Percentiles rank a stretch among this genome's conserved stretches.
phyloP scores from a whole-genome alignment of 2,113 vertebrate genomes.

The Aldabrachelys gigantea region DNA sequence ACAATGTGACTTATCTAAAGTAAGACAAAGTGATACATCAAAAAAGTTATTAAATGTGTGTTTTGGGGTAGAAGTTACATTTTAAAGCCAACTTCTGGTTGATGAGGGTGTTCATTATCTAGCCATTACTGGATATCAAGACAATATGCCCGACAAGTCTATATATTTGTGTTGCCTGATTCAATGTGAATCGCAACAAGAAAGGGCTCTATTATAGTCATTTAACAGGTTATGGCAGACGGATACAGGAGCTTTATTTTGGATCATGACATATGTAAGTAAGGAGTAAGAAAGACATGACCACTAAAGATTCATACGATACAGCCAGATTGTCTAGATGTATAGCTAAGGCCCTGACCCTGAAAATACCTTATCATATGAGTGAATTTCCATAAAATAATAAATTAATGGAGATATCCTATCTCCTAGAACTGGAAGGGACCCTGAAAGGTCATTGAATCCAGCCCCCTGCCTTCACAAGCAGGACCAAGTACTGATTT shows the following conservation, averaged over 20 bases:
- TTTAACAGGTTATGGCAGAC: not conserved
- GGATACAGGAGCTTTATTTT: not conserved
- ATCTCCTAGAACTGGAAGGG: too few relatives aligned
- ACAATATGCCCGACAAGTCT: constrained; percentile 26
- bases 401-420: too few relatives aligned
- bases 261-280: not conserved
- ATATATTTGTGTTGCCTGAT: constrained; percentile 53
- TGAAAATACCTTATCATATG: not conserved
- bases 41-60: constrained; percentile 25
- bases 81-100: constrained; percentile 48
- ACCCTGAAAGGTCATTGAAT: too few relatives aligned
- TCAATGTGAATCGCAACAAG: constrained; percentile 34
- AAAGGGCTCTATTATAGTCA: constrained; percentile 26
- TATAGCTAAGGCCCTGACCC: not conserved
- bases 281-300: not conserved
- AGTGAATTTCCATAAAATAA: not conserved
- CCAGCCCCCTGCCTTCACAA: too few relatives aligned
- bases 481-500: too few relatives aligned
- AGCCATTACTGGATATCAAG: constrained; percentile 52
- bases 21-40: constrained; percentile 63
- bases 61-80: constrained; percentile 10
- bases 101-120: constrained; percentile 18
- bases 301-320: not conserved
- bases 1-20: constrained; percentile 48
- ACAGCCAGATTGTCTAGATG: not conserved